Evolutionary conservation across 1,140 invertebrate genomes (phyloP).

Genomic region (Eufriesea mexicana): DNA sequence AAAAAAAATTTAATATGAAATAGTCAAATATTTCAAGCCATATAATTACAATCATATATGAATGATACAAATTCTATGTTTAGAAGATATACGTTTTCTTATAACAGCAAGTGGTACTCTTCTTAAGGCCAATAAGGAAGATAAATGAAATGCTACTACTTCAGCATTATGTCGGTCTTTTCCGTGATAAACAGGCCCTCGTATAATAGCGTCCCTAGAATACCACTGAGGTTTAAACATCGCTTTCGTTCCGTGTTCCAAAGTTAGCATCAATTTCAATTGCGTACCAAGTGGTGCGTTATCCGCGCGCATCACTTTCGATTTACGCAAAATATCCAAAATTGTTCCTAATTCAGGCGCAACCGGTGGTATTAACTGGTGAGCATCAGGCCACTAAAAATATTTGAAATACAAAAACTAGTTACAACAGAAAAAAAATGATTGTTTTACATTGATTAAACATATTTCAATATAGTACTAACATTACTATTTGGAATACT

Average conservation of each 20-base stretch:
- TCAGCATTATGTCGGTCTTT: constrained; percentile 97
- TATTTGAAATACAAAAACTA: constrained; percentile 33
- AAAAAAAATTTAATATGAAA: constrained; percentile 38
- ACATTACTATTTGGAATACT: constrained; percentile 76
- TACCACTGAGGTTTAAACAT: constrained; percentile 97
- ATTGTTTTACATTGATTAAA: neutral
- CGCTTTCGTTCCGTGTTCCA: constrained; percentile 90
- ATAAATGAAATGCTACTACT: constrained; percentile 96
- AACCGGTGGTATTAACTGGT: constrained; percentile 86
- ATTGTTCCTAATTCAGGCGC: constrained; percentile 87
- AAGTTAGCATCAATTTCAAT: constrained; percentile 91
- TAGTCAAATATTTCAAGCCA: neutral
- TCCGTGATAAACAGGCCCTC: constrained; percentile 92
- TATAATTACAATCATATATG: neutral
- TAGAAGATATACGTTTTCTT: constrained; percentile 81
- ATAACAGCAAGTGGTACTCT: constrained; percentile 91
- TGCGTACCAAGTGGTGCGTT: constrained; percentile 93
- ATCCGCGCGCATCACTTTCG: constrained; percentile 89
- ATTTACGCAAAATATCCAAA: constrained; percentile 86
- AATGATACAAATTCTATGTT: neutral
- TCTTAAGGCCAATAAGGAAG: constrained; percentile 89
- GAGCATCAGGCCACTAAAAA: constrained; percentile 87
- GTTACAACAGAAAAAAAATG: neutral
- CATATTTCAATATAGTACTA: constrained; percentile 30
- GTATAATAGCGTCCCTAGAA: constrained; percentile 87